Base-by-base conservation (phyloP, 2,113 vertebrate genomes). In the Xyliphius kryptos region DNA sequence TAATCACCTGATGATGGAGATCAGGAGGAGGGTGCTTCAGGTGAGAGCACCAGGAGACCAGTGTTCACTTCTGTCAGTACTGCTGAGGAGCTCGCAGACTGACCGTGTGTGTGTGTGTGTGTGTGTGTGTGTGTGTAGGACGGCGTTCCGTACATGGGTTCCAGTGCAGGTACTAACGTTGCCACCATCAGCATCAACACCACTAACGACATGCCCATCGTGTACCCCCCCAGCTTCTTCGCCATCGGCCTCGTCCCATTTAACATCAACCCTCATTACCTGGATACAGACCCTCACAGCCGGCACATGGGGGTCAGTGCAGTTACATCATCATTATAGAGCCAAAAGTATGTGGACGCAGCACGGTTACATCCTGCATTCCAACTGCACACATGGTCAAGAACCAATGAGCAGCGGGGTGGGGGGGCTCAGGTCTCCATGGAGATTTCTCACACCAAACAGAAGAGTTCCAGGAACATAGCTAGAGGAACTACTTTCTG, bases 131-230 rank as follows among this genome's bases (percentile, higher is more conserved):
- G 21, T 49, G 2, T 9, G 9, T 10, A 92, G 90, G 89, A 91
- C 37, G 89, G 90, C 0, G 70, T 91, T 61, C 89, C 91, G 43
- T 92, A 91, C 73, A 84, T 94, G 86, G 89, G 90, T 43, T 92
- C 91, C 54, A 93, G 89, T 0, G 91, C 91, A 6, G 91, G 91
- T 69, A 92, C 87, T 26, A 92, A 94, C 0, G 83, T 89, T 37
- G 86, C 88, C 48, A 92, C 89, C 0, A 0, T 91, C 80, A 92
- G 90, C 83, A 92, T 94, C 78, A 87, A 67, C 73, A 92, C 90
- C 60, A 94, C 89, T 71, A 94, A 93, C 47, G 90, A 94, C 82
- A 92, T 93, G 89, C 91, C 91, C 55, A 90, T 91, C 63, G 88
- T 92, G 65, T 92, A 74, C 68, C 92, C 89, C 5, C 90, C 89